Base-by-base conservation (phyloP, 2,113 vertebrate species). In the Calidris pygmaea region DNA sequence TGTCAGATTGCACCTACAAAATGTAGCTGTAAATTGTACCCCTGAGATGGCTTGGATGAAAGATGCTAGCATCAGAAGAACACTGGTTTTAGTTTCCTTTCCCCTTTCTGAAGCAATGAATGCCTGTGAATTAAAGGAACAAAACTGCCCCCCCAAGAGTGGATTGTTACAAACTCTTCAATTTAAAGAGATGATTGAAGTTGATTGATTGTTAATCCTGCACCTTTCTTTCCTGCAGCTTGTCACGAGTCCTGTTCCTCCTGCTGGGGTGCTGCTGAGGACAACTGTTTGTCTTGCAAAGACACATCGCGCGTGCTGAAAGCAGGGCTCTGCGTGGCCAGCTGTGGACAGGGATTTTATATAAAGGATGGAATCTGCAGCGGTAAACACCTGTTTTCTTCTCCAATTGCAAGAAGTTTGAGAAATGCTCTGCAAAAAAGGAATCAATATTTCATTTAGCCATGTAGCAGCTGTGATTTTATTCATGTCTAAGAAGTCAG, bases 211-310 rank as follows among this genome's bases (percentile, higher is more conserved):
- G 77, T 85, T 93, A 77, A 95, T 37, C 55, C 48, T 35, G 15
- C 11, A 0, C 50, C 45, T 74, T 86, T 62, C 39, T 92, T 72
- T 71, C 68, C 78, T 94, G 20, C 97, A 99, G 99, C 90, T 82
- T 99, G 99, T 80, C 98, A 99, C 0, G 87, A 97, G 74, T 99
- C 98, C 21, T 99, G 99, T 72, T 98, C 97, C 1, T 91, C 96
- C 0, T 99, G 99, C 92, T 95, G 85, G 37, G 99, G 99, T 9
- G 95, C 98, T 9, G 93, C 95, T 1, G 98, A 95, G 84, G 97
- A 86, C 96, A 98, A 98, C 8, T 99, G 99, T 39, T 23, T 97
- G 90, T 94, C 98, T 56, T 99, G 99, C 94, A 97, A 93, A 14
- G 98, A 99, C 65, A 71, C 95, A 0, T 97, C 97, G 2, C 97